Evolutionary conservation across 2,888 invertebrate genomes (phyloP).

Genomic region (Malacosoma neustria): DNA sequence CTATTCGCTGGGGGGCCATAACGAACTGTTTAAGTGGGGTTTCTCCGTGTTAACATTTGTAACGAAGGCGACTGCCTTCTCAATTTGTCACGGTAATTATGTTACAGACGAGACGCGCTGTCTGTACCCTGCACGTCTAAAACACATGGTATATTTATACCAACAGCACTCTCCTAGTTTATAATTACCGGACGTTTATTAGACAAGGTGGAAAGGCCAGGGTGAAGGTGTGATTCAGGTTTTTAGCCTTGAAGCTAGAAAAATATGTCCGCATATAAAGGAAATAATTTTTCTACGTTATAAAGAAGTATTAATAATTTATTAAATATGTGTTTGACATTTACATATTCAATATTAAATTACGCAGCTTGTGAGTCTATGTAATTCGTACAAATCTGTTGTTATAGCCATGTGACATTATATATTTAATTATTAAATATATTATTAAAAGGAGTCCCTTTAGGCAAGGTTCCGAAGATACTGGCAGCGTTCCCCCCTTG

Average conservation of each 20-base stretch:
- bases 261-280: constrained; percentile 1
- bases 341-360: too few relatives aligned
- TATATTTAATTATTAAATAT: too few relatives aligned
- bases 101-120: constrained; percentile 38
- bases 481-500: too few relatives aligned
- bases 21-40: constrained; percentile 30
- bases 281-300: not conserved
- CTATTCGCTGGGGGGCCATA: constrained; percentile 37
- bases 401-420: too few relatives aligned
- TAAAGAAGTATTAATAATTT: too few relatives aligned
- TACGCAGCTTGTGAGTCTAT: too few relatives aligned
- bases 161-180: constrained; percentile 10
- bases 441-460: too few relatives aligned
- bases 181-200: constrained; percentile 32
- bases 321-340: too few relatives aligned
- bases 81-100: constrained; percentile 39
- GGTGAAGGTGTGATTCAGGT: constrained; percentile 38
- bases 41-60: constrained; percentile 15
- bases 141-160: constrained; percentile 50
- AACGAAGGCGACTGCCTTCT: constrained; percentile 20
- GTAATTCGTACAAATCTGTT: too few relatives aligned
- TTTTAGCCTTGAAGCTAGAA: constrained; percentile 16
- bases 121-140: constrained; percentile 37
- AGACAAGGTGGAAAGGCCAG: constrained; percentile 50
- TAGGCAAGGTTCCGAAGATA: too few relatives aligned